These are phyloP conservation scores for Drosophila willistoni DNA, from an alignment of 1,140 invertebrate species.

Conservation along the genomic window DNA sequence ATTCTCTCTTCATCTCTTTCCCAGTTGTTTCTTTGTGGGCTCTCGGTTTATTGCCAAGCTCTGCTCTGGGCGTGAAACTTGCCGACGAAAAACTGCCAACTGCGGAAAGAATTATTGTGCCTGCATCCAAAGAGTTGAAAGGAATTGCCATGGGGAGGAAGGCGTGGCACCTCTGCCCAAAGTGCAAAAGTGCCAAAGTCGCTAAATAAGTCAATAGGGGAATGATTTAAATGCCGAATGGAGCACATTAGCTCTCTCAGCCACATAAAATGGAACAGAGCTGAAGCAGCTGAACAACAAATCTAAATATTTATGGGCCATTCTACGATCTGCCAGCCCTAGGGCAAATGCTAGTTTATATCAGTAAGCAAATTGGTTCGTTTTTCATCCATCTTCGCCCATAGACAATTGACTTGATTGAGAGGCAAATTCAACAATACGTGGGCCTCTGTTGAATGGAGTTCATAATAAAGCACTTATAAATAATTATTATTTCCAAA, in stretches of 20 bases:
- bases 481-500: too few species aligned
- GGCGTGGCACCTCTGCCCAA: constrained; percentile 9
- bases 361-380: background rate
- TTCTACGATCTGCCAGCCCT: background rate
- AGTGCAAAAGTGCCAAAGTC: constrained; percentile 7
- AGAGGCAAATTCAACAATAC: too few species aligned
- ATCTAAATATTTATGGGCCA: constrained; percentile 5
- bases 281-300: background rate
- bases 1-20: background rate
- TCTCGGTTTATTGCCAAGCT: constrained; percentile 15
- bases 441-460: too few species aligned
- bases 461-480: too few species aligned
- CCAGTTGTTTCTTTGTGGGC: background rate
- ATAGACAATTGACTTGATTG: too few species aligned
- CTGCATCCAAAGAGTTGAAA: constrained; percentile 20
- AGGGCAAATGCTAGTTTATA: background rate
- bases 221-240: constrained; percentile 7
- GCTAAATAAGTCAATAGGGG: constrained; percentile 12
- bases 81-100: constrained; percentile 47
- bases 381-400: too few species aligned
- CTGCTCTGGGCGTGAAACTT: constrained; percentile 53
- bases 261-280: constrained; percentile 4
- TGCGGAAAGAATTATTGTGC: constrained; percentile 47
- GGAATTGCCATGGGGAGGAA: constrained; percentile 4
- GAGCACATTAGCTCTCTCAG: constrained; percentile 2